These are phyloP conservation scores for Halcyon smyrnensis DNA, from an alignment of 2,797 vertebrate species.

Conservation along the genomic window DNA sequence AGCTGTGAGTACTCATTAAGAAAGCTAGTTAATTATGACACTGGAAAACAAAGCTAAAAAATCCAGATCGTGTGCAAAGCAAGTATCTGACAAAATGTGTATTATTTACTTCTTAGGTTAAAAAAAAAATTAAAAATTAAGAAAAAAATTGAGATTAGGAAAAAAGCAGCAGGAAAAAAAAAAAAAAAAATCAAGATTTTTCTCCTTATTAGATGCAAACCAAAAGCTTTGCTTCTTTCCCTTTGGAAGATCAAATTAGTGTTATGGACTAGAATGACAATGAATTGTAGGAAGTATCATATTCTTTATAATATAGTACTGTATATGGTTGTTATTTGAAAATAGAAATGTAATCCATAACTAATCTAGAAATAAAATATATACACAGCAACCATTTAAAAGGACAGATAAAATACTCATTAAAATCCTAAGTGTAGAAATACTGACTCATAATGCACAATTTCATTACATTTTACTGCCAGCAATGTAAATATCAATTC, in stretches of 20 bases:
- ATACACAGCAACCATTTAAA: conserved; percentile 59
- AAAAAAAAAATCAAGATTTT: background rate
- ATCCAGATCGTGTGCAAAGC: background rate
- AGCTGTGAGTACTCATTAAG: background rate
- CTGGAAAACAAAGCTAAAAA: background rate
- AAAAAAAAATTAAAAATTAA: background rate
- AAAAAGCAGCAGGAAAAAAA: background rate
- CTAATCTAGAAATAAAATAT: conserved; percentile 73
- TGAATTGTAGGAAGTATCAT: conserved; percentile 11
- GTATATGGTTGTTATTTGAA: conserved; percentile 56
- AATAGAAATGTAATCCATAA: conserved; percentile 64
- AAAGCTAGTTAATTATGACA: background rate
- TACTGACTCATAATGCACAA: conserved; percentile 68
- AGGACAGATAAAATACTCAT: conserved; percentile 71
- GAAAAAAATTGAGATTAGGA: background rate
- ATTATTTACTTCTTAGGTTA: background rate
- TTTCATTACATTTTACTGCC: conserved; percentile 72
- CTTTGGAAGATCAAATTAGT: conserved; percentile 41
- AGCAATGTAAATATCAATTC: conserved; percentile 67
- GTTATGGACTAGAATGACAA: conserved; percentile 22
- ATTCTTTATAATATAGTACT: conserved; percentile 11
- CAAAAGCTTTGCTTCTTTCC: conserved; percentile 7
- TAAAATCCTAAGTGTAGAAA: conserved; percentile 75
- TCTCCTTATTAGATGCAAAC: background rate
- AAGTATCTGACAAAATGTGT: background rate